Conservation (phyloP, 2,113 vertebrate species). For the Haemorhous mexicanus region DNA sequence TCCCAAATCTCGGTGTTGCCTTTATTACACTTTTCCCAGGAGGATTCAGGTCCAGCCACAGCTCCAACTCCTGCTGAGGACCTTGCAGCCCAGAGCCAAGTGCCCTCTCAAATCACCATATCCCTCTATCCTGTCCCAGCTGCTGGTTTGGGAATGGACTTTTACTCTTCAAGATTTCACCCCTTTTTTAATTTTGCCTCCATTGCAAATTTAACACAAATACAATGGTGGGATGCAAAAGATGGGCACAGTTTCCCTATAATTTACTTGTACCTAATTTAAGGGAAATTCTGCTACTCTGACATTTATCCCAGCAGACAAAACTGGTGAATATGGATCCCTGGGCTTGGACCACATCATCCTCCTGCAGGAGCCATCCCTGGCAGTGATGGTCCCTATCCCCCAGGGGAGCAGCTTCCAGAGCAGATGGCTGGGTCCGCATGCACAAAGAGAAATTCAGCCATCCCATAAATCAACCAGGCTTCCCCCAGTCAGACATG, state of each 20-base stretch:
- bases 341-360: background rate
- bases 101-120: background rate
- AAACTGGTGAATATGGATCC: background rate
- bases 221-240: background rate
- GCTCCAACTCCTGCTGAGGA: background rate
- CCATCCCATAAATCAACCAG: background rate
- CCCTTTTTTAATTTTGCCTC: background rate
- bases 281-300: background rate
- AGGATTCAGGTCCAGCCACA: background rate
- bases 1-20: background rate
- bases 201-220: background rate
- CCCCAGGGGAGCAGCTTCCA: background rate
- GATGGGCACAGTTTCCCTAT: background rate
- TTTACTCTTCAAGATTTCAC: background rate
- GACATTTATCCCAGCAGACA: background rate
- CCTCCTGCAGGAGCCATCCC: background rate
- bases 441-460: background rate
- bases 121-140: background rate
- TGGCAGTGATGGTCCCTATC: background rate
- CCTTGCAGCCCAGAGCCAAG: background rate
- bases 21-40: background rate
- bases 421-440: conserved; percentile 5
- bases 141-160: background rate
- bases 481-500: background rate
- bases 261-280: background rate